These are phyloP conservation scores for Entomobrya multifasciata DNA, from an alignment of 2,888 invertebrate species.

Conservation along the genomic window DNA sequence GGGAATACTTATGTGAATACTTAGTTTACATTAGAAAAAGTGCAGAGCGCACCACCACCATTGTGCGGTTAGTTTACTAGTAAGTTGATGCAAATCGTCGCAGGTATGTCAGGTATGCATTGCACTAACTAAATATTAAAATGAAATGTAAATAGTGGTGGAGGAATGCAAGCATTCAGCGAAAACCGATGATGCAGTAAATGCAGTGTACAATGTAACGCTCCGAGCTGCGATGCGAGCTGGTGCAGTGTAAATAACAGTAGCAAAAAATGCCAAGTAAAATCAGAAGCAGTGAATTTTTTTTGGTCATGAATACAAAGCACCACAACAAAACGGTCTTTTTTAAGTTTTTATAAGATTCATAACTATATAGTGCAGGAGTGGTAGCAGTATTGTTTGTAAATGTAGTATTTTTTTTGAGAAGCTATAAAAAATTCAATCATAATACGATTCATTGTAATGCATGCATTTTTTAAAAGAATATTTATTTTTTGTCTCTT, in stretches of 20 bases:
- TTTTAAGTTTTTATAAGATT: slow-evolving; percentile 39
- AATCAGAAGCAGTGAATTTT: slow-evolving; percentile 25
- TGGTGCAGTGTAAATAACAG: slow-evolving; percentile 48
- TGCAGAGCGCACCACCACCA: neutral
- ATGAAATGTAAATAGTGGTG: neutral
- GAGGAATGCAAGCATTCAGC: slow-evolving; percentile 1
- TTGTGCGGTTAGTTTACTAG: neutral
- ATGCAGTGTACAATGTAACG: neutral
- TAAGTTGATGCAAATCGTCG: neutral
- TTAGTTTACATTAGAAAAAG: too few relatives aligned
- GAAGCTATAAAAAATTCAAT: slow-evolving; percentile 22
- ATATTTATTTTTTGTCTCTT: slow-evolving; percentile 45
- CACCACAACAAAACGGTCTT: slow-evolving; percentile 1
- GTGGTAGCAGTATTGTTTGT: slow-evolving; percentile 5
- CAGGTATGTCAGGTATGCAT: slow-evolving; percentile 13
- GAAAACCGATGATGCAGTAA: slow-evolving; percentile 18
- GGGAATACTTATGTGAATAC: too few relatives aligned
- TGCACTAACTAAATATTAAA: slow-evolving; percentile 1
- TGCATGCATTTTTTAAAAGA: slow-evolving; percentile 35
- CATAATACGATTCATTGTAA: too few relatives aligned
- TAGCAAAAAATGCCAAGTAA: slow-evolving; percentile 40
- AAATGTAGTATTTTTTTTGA: slow-evolving; percentile 36
- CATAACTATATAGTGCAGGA: slow-evolving; percentile 15
- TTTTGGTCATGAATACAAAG: slow-evolving; percentile 11
- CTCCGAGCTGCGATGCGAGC: neutral